Percentiles rank a stretch among this genome's conserved stretches.
Evolutionary conservation across 2,888 invertebrate species (phyloP).

Genomic region (Eudiplozoon nipponicum): DNA sequence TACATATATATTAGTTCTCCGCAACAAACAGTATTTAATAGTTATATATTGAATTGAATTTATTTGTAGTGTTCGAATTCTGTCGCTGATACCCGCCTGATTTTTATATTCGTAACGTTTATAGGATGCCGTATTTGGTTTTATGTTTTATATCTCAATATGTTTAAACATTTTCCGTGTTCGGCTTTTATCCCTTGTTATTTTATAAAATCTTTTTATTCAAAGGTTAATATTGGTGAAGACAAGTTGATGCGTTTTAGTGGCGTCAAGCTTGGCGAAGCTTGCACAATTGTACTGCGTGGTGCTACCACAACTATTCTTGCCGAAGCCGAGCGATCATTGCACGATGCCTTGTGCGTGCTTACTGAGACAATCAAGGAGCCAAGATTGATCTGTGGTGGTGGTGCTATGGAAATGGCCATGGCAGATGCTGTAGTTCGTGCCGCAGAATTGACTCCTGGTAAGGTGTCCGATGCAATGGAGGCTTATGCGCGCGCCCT

Average conservation of each 20-base stretch:
- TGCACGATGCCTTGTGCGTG: constrained; percentile 90
- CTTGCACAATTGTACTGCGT: constrained; percentile 74
- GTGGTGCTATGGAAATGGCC: constrained; percentile 55
- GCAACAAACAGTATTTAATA: too few relatives aligned
- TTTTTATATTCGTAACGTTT: too few relatives aligned
- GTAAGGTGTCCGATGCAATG: constrained; percentile 82
- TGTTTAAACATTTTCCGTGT: too few relatives aligned
- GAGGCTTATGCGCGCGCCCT: constrained; percentile 70
- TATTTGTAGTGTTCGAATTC: too few relatives aligned
- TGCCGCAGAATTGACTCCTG: constrained; percentile 36
- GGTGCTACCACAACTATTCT: constrained; percentile 91
- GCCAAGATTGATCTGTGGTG: constrained; percentile 16
- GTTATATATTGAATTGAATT: too few relatives aligned
- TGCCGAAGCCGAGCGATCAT: constrained; percentile 81
- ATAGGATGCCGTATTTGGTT: too few relatives aligned
- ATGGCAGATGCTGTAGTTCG: constrained; percentile 58
- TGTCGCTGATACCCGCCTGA: too few relatives aligned
- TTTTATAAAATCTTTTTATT: neutral
- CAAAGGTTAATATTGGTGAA: constrained; percentile 62
- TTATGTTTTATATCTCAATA: too few relatives aligned
- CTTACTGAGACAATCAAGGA: constrained; percentile 49
- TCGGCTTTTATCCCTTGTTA: too few relatives aligned
- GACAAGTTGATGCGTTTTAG: constrained; percentile 58
- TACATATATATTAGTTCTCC: too few relatives aligned
- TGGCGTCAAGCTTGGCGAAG: constrained; percentile 43